Conservation (phyloP, 2,797 vertebrate genomes). For the Clarias platycephalus region DNA sequence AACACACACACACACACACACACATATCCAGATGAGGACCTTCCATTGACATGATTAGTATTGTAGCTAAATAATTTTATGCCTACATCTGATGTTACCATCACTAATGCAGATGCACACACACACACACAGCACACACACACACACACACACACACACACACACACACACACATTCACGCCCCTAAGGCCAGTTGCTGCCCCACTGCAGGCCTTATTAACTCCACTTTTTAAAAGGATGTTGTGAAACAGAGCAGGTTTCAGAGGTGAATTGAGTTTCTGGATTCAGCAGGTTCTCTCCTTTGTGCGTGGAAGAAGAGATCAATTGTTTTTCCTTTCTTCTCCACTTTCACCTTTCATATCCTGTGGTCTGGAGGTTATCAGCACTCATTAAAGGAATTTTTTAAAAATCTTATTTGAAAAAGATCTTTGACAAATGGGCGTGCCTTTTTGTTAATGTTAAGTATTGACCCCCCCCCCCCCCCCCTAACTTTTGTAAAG, state of each 20-base stretch:
- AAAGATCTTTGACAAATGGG: background rate
- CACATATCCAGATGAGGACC: background rate
- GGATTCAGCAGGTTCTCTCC: conserved; percentile 30
- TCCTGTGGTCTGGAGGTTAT: conserved; percentile 29
- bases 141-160: conserved; percentile 42
- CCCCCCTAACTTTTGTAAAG: background rate
- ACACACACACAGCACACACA: conserved; percentile 19
- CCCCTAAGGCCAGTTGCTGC: conserved; percentile 32
- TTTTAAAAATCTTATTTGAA: background rate
- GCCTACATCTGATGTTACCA: background rate
- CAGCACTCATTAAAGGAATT: conserved; percentile 22
- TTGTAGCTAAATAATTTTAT: conserved; percentile 1
- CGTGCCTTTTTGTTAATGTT: background rate
- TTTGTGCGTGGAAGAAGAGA: conserved; percentile 20
- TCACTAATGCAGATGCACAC: background rate
- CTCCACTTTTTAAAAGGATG: conserved; percentile 38
- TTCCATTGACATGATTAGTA: background rate
- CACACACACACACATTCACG: conserved; percentile 29
- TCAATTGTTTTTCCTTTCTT: conserved; percentile 17
- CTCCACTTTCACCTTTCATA: background rate
- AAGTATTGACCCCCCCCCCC: background rate
- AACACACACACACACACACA: conserved; percentile 17
- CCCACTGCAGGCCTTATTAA: conserved; percentile 38
- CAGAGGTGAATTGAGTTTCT: conserved; percentile 20
- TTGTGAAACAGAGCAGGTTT: conserved; percentile 40